Conservation (phyloP, 2,113 vertebrate species). For the Ictalurus punctatus region DNA sequence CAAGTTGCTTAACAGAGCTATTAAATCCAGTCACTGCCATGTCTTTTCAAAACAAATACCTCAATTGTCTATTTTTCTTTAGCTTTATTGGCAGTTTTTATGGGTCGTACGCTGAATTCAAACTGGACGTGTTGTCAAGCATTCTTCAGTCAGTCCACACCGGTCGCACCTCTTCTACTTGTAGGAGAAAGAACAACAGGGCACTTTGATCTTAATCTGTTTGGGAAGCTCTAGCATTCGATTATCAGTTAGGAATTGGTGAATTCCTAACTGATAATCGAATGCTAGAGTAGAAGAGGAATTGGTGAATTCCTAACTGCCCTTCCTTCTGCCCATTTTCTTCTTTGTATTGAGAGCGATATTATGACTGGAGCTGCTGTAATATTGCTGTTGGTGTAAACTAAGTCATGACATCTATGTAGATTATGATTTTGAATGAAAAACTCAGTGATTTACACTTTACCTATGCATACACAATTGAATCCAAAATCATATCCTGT, state of each 20-base stretch:
- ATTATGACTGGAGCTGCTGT: neutral
- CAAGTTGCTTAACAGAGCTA: neutral
- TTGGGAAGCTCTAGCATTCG: neutral
- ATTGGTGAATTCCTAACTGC: neutral
- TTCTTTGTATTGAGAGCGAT: neutral
- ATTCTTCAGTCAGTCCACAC: neutral
- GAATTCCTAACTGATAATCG: neutral
- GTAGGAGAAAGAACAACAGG: neutral
- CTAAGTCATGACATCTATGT: neutral
- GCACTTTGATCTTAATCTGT: neutral
- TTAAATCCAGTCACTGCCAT: neutral
- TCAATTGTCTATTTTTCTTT: neutral
- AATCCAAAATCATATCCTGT: neutral
- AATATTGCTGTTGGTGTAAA: neutral
- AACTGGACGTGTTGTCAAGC: neutral
- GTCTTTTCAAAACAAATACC: neutral
- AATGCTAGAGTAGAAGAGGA: no score
- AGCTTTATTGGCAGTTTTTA: neutral
- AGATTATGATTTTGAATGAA: neutral
- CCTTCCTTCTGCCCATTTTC: neutral
- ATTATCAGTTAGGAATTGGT: neutral
- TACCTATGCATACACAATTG: no score
- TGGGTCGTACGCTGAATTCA: neutral
- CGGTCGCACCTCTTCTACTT: neutral
- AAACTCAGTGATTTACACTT: neutral